Percentiles rank a stretch among this genome's conserved stretches.
phyloP scores from a whole-genome alignment of 2,888 invertebrate species.

The Pandemis cinnamomeana region DNA sequence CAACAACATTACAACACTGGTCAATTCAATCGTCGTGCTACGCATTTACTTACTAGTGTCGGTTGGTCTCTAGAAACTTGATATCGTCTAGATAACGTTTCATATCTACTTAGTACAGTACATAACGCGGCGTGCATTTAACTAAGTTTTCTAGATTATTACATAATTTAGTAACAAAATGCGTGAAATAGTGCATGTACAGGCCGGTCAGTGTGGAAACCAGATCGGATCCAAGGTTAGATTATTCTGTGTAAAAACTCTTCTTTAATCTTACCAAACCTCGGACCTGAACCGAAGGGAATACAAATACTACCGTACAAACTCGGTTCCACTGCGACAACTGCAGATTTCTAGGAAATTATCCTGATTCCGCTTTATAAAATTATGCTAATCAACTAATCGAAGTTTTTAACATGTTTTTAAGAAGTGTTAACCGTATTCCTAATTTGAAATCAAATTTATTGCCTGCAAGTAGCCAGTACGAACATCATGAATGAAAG shows the following conservation, averaged over 20 bases:
- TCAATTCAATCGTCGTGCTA: background rate
- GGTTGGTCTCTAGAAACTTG: slow-evolving; percentile 25
- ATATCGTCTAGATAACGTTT: slow-evolving; percentile 26
- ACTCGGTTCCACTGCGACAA: background rate
- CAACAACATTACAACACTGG: background rate
- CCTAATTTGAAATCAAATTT: no score
- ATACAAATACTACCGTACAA: no score
- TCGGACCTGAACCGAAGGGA: background rate
- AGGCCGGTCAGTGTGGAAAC: slow-evolving; percentile 88
- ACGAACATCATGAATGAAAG: no score
- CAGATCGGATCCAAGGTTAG: slow-evolving; percentile 85
- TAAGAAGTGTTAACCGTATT: no score
- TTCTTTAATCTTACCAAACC: background rate
- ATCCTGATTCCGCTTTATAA: no score
- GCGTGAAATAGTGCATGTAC: slow-evolving; percentile 88
- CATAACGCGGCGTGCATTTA: slow-evolving; percentile 3
- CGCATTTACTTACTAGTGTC: background rate
- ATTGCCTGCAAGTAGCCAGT: background rate
- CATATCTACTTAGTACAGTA: slow-evolving; percentile 12
- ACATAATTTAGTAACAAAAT: slow-evolving; percentile 61
- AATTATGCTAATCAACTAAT: no score
- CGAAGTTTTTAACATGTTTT: no score
- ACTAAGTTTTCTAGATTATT: slow-evolving; percentile 19
- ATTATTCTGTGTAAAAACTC: background rate
- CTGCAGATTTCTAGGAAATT: no score